Evolutionary conservation across 2,888 invertebrate species (phyloP).

Genomic region (Eremobia ochroleuca): DNA sequence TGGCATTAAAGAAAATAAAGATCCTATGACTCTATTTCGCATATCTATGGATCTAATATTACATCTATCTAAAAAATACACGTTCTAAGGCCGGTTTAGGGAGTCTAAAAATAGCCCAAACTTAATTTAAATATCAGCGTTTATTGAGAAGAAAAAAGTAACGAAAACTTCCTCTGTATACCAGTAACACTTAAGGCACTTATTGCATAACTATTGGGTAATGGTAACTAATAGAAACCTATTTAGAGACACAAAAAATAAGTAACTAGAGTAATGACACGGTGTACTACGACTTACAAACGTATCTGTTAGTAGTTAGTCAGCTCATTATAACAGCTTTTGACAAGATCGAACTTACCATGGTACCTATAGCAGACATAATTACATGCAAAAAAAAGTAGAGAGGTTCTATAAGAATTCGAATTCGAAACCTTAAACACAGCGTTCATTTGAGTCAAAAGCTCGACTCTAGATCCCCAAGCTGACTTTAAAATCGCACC

Average conservation of each 20-base stretch:
- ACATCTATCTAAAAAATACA: neutral
- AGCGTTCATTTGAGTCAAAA: neutral
- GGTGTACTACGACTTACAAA: constrained; percentile 22
- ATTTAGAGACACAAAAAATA: constrained; percentile 17
- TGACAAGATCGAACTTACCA: neutral
- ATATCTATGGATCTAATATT: neutral
- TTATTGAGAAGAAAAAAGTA: neutral
- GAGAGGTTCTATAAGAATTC: neutral
- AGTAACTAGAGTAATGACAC: constrained; percentile 26
- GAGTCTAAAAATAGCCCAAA: constrained; percentile 16
- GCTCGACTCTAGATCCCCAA: neutral
- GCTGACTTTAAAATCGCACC: neutral
- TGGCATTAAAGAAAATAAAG: constrained; percentile 12
- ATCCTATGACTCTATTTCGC: neutral
- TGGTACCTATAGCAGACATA: neutral
- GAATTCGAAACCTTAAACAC: neutral
- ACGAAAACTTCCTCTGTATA: neutral
- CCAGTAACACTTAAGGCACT: neutral
- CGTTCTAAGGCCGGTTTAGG: constrained; percentile 3
- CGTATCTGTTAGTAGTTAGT: no score
- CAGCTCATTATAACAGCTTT: constrained; percentile 4
- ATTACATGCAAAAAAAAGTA: neutral
- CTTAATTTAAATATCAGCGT: neutral
- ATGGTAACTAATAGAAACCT: constrained; percentile 23
- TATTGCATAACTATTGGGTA: constrained; percentile 26